Conservation (phyloP, 1,140 invertebrate species). For the Chrysoperla carnea region DNA sequence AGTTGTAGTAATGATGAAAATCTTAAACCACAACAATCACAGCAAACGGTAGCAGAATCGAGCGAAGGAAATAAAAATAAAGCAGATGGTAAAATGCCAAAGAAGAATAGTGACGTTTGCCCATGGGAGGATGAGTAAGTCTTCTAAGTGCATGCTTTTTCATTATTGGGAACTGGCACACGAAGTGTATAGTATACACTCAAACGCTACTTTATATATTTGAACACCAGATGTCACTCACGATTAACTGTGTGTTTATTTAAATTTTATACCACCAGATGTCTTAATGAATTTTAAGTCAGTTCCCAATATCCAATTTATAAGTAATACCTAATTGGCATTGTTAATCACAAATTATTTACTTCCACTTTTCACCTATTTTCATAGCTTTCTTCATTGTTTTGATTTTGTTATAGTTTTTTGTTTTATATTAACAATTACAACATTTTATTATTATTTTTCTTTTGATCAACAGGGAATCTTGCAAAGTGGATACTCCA, state of each 20-base stretch:
- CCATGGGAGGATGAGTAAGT: conserved; percentile 84
- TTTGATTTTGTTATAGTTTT: not conserved
- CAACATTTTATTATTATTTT: conserved; percentile 10
- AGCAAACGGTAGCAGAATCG: conserved; percentile 6
- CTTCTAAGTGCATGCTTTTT: conserved; percentile 6
- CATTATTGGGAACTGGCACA: not conserved
- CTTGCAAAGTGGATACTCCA: conserved; percentile 62
- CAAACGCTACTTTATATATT: not conserved
- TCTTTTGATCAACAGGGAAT: conserved; percentile 49
- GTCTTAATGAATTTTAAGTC: not conserved
- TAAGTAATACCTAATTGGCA: too few relatives aligned
- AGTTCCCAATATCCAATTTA: not conserved
- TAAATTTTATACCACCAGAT: not conserved
- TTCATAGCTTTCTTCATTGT: not conserved
- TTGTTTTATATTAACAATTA: conserved; percentile 2
- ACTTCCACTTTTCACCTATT: not conserved
- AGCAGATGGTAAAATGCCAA: conserved; percentile 20
- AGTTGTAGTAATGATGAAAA: not conserved
- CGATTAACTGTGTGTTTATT: not conserved
- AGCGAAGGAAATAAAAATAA: conserved; percentile 19
- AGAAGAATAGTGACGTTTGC: conserved; percentile 58
- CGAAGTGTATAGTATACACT: not conserved
- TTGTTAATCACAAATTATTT: too few relatives aligned
- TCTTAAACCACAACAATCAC: conserved; percentile 12
- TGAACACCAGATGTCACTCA: not conserved